phyloP scores from a whole-genome alignment of 1,140 invertebrate species.

The Platorchestia sp. region DNA sequence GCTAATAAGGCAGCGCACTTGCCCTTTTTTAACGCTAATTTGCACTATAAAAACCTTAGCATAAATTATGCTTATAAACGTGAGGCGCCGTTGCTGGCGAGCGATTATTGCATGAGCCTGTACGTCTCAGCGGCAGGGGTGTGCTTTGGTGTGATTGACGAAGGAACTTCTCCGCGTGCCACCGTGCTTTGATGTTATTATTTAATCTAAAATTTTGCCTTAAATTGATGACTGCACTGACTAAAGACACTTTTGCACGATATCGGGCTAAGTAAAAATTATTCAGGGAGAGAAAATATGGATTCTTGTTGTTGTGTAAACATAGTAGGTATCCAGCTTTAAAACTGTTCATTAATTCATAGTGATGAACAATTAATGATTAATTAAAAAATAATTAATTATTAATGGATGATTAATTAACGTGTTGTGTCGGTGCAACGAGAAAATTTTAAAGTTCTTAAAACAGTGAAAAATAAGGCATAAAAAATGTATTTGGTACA shows the following conservation, averaged over 20 bases:
- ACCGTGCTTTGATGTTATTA: neutral
- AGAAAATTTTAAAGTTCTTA: too few species aligned
- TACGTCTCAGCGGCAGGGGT: neutral
- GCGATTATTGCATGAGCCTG: neutral
- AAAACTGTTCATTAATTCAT: too few species aligned
- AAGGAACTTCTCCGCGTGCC: neutral
- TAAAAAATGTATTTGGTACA: too few species aligned
- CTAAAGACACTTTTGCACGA: neutral
- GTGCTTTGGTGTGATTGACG: neutral
- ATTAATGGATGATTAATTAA: too few species aligned
- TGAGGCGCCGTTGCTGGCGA: neutral
- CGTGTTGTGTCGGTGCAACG: too few species aligned
- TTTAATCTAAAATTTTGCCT: neutral
- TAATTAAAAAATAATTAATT: too few species aligned
- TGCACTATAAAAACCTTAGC: neutral
- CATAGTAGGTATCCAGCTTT: too few species aligned
- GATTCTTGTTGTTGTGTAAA: too few species aligned
- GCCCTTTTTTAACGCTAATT: neutral
- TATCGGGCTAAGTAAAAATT: neutral
- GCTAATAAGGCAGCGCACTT: slow-evolving; percentile 17
- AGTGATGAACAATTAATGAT: too few species aligned
- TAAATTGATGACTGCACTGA: neutral
- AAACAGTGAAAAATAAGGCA: too few species aligned
- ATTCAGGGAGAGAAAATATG: neutral
- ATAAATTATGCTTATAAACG: neutral